Evolutionary conservation across 1,140 invertebrate genomes (phyloP).

Genomic region (Drosophila kohkoa): DNA sequence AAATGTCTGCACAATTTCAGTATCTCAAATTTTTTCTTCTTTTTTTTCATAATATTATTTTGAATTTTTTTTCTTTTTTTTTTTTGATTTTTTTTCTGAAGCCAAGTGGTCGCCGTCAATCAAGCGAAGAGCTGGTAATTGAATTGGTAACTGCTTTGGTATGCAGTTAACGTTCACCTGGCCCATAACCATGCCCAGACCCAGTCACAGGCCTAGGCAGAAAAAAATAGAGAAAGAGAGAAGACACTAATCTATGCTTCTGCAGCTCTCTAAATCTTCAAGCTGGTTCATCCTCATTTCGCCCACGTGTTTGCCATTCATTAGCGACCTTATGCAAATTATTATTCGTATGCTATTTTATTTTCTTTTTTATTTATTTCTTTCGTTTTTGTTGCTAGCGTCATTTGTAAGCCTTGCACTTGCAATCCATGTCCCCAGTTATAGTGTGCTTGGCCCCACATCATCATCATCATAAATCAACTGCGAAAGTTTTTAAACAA

Average conservation of each 20-base stretch:
- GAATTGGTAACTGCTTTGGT: constrained; percentile 46
- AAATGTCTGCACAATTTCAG: constrained; percentile 77
- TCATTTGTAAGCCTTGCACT: constrained; percentile 77
- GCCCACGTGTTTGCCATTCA: constrained; percentile 67
- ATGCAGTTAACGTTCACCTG: constrained; percentile 60
- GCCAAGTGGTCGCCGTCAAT: constrained; percentile 54
- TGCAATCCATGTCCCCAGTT: constrained; percentile 19
- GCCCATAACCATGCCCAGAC: neutral
- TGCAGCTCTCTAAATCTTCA: constrained; percentile 4
- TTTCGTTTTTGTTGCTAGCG: constrained; percentile 4
- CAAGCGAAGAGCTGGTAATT: constrained; percentile 46
- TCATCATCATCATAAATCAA: constrained; percentile 52
- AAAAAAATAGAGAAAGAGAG: neutral
- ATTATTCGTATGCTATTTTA: neutral
- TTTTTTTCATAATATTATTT: constrained; percentile 58
- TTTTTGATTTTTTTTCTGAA: constrained; percentile 10
- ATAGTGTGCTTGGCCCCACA: neutral
- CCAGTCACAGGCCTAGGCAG: constrained; percentile 8
- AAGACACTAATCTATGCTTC: neutral
- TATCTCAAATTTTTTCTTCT: constrained; percentile 37
- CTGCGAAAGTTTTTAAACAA: constrained; percentile 70
- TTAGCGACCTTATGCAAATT: constrained; percentile 70
- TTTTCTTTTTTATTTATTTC: neutral
- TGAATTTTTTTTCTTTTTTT: constrained; percentile 23
- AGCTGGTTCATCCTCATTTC: constrained; percentile 13